Evolutionary conservation across 2,797 vertebrate species (phyloP), one percentile per base, ranked within the genome.

Genomic region (Falco rusticolus): DNA sequence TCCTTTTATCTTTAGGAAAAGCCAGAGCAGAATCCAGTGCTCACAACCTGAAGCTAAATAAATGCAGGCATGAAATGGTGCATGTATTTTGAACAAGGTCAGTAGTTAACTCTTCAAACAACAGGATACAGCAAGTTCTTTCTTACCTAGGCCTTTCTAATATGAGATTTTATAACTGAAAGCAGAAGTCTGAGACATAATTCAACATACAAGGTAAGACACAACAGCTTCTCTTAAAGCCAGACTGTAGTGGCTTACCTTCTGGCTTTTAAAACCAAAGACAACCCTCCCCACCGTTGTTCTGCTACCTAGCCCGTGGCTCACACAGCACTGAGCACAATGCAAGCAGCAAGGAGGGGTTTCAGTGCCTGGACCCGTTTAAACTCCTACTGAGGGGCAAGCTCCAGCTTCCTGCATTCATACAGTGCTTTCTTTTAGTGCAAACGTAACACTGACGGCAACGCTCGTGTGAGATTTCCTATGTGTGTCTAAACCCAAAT

Each of bases 361-460:
- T 60, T 72, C 26, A 29, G 71, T 13, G 33, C 43, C 54, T 11
- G 28, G 28, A 37, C 41, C 43, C 14, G 25, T 29, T 54, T 6
- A 19, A 33, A 37, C 51, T 57, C 74, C 37, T 17, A 18, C 37
- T 3, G 25, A 60, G 43, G 3, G 2, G 1, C 5, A 50, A 65
- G 18, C 22, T 20, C 45, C 5, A 21, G 34, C 51, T 79, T 64
- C 61, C 77, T 0, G 0, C 28, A 28, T 21, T 50, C 48, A 45
- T 1, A 18, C 1, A 1, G 31, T 24, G 18, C 47, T 70, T 39
- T 6, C 37, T 57, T 48, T 39, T 1, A 1, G 61, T 43, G 25
- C 25, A 64, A 16, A 25, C 21, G 13, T n/a, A 75, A 41, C 22
- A 19, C 47, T 5, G 41, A 39, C 5, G 11, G 21, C 6, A 45